Base-by-base conservation (phyloP, 2,888 invertebrate species). In the Drosophila cyrtoloma region DNA sequence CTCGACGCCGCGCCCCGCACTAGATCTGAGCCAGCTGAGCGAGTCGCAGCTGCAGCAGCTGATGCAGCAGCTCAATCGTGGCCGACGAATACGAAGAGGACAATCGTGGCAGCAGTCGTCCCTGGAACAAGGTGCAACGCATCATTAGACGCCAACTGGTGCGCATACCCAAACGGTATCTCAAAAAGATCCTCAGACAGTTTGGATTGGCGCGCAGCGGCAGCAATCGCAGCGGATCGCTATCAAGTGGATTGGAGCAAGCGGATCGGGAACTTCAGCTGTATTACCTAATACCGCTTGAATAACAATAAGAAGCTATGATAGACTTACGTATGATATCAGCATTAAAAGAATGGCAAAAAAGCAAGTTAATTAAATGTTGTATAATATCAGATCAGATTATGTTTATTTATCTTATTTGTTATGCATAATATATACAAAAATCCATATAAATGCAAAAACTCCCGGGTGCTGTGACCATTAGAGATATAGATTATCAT, bases 111-210 rank as follows among this genome's bases (percentile, higher is more conserved):
- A 78, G 70, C 60, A 79, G 79, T 39, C 79, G 89, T 0, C 90
- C 88, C 16, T 90, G 91, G 91, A 84, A 79, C 33, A 78, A 70
- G 53, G 69, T 91, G 26, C 85, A 88, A 53, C 84, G 90, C 22
- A 81, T 91, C 33, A 75, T 90, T 2, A 72, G 76, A 1, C 81
- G 91, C 2, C 91, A 90, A 44, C 32, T 90, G 64, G 69, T 88
- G 14, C 81, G 84, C 39, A 67, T 86, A n/a, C 89, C 90, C 35
- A 84, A 77, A 28, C 74, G 86, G 1, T 90, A 90, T 59, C 75
- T 90, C 0, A 85, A 81, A 52, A 86, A 80, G 56, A 61, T 90
- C 1, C 75, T 89, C 0, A 64, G 77, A 7, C 79, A 80, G 22
- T 79, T 86, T 9, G 90, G 89, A 6, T 22, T 90, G n/a, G 85